Base-by-base conservation (phyloP, 1,140 invertebrate genomes). In the Globodera ellingtonae region DNA sequence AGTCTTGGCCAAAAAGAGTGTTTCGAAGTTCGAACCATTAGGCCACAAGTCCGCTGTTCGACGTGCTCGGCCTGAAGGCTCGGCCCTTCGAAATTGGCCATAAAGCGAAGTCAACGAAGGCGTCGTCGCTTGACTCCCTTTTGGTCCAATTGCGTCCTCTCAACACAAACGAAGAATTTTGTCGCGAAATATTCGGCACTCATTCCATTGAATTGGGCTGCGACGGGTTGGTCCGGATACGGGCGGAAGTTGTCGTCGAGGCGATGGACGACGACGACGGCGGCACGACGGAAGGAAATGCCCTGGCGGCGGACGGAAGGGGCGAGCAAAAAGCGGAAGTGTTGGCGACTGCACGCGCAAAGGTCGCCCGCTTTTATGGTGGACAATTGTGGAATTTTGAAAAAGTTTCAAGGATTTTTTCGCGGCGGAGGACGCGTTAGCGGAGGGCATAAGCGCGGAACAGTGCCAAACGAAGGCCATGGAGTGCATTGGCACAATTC, bases 391-490 rank as follows among this genome's bases (percentile, higher is more conserved):
- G 18, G 13, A 1, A 70, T 44, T 70, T 70, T 65, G 59, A 65
- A 65, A 35, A 35, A 6, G 2, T 13, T 6, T 79, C 72, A 5
- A 79, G 78, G 52, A 18, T 5, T 79, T 79, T 52, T 79, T 62
- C 56, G 78, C 47, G 48, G 3, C 59, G 35, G 78, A 79, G 47
- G 78, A 79, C 21, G 44, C 47, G 2, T 48, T 79, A 10, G 79
- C 78, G 15, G 48, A 47, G 9, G 47, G 15, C 3, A 15, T 69
- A 21, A 50, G 10, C 24, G 79, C 47, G 47, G 35, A 66, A 50
- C 35, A 77, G 15, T 56, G n/a, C 44, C 56, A 79, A 50, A 59
- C 44, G 35, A 44, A 79, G 7, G 52, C 79, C 9, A 4, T n/a
- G 24, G 79, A 79, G 47, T 35, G 18, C 10, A 79, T 70, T 3